phyloP scores from a whole-genome alignment of 2,888 invertebrate genomes.

The Operophtera brumata region DNA sequence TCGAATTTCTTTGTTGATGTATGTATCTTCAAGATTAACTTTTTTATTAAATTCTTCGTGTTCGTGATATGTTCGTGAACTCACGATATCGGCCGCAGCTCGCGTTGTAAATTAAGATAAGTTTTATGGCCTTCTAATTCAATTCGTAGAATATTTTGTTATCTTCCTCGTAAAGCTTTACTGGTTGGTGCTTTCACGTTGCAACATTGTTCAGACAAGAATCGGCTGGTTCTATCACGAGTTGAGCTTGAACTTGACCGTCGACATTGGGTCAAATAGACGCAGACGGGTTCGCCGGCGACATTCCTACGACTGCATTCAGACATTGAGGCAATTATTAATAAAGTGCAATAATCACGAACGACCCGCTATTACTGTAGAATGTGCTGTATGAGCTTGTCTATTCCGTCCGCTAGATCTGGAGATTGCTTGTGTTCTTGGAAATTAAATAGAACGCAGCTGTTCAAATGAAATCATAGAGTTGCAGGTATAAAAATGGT shows the following conservation, averaged over 20 bases:
- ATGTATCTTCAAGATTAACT: no score
- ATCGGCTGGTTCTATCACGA: slow-evolving; percentile 43
- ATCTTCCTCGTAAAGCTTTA: slow-evolving; percentile 55
- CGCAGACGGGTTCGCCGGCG: slow-evolving; percentile 34
- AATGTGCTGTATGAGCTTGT: slow-evolving; percentile 27
- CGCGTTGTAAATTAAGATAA: slow-evolving; percentile 68
- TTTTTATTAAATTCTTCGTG: slow-evolving; percentile 44
- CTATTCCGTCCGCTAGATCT: slow-evolving; percentile 31
- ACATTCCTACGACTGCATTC: slow-evolving; percentile 42
- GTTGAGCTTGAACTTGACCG: slow-evolving; percentile 65
- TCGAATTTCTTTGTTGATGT: no score
- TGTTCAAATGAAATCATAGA: slow-evolving; percentile 31
- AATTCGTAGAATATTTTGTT: slow-evolving; percentile 57
- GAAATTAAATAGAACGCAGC: slow-evolving; percentile 40
- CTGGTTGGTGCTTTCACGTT: slow-evolving; percentile 53
- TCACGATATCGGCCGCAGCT: slow-evolving; percentile 55
- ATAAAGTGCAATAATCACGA: slow-evolving; percentile 41
- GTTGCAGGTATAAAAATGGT: slow-evolving; percentile 20
- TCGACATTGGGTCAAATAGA: slow-evolving; percentile 60
- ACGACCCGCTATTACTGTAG: slow-evolving; percentile 28
- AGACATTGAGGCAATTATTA: slow-evolving; percentile 51
- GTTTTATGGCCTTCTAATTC: slow-evolving; percentile 67
- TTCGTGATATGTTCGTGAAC: slow-evolving; percentile 52
- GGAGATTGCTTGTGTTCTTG: slow-evolving; percentile 38
- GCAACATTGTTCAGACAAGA: slow-evolving; percentile 51